Evolutionary conservation across 2,888 invertebrate genomes (phyloP), one percentile per base, ranked within the genome.

Genomic region (Leucophenga maculata): DNA sequence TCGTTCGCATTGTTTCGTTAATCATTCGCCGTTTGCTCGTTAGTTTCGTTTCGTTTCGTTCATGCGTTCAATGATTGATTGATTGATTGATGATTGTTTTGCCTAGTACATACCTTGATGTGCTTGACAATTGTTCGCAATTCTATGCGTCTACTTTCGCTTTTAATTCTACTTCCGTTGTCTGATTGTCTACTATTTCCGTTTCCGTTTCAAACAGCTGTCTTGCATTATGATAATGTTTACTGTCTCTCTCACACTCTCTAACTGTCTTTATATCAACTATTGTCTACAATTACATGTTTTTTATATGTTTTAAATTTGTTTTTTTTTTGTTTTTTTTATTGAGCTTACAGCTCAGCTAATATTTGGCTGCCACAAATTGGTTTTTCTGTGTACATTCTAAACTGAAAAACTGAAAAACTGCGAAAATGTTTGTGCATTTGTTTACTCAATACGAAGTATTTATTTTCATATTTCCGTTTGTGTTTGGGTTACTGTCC

Each of bases 41-140:
- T 44, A 50, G 26, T 67, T 39, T 18, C 32, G 26, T 44, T 64
- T n/a, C 39, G 55, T 67, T 67, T 20, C 44, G n/a, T 57, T 13
- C n/a, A 1, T 44, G 20, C n/a, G 31, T n/a, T 54, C 18, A n/a
- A 18, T 46, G 67, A 70, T 68, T 60, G 60, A 60, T 39, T 72
- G 67, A 70, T 72, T 72, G 69, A 67, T 65, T 16, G 31, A 64
- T 16, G 31, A 64, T 69, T 64, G 59, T 48, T 67, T 57, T 50
- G 18, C 66, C 54, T 26, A 26, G 3, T 26, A 26, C 50, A 32
- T 68, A 74, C 73, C 74, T 79, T 74, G 75, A 74, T 78, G 73
- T 78, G 75, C 75, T 76, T 78, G 73, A 72, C 39, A 73, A 76
- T 74, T 69, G 31, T 55, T 69, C 32, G 6, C 62, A 22, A 46